Evolutionary conservation across 2,797 vertebrate species (phyloP), one percentile per base, ranked within the genome.

Genomic region (Limnodromus scolopaceus): DNA sequence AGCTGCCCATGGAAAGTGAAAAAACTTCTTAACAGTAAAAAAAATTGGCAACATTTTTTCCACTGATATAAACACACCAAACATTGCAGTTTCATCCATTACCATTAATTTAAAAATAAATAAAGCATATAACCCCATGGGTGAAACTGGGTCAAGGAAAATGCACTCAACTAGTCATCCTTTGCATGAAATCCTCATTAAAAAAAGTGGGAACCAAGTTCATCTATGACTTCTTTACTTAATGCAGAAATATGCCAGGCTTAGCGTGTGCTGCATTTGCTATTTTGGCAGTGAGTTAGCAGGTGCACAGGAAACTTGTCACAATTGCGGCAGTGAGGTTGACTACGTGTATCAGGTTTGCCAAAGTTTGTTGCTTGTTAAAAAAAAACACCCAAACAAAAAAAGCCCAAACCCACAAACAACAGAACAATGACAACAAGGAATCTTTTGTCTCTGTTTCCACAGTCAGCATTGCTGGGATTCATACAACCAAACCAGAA

Each of bases 161-260:
- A 53, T 17, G 10, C 75, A 30, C n/a, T 49, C 0, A 0, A 49
- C 27, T 86, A 92, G 75, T 89, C 65, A 92, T 77, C 94, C 64
- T 81, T 77, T 79, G 36, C 74, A 72, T 72, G 78, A 96, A 87
- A n/a, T 82, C 54, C 61, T 96, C 77, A 92, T 87, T 92, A 96
- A 84, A 76, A 93, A 90, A 94, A 78, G 28, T 46, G 65, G 87
- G 89, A 96, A 89, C 45, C 30, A 84, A 83, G 80, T 91, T 95
- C 77, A 89, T 92, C 57, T 82, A 48, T 70, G 36, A 63, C 48
- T 94, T 95, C 68, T 77, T 91, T 88, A 53, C 68, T 91, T 78
- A 89, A 88, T 84, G 54, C 43, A 86, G 70, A 88, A 80, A 34
- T 60, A 88, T 48, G 58, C 65, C 92, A 89, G 58, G 39, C 22